Evolutionary conservation across 2,797 vertebrate genomes (phyloP).

Genomic region (Xerus rutilus): DNA sequence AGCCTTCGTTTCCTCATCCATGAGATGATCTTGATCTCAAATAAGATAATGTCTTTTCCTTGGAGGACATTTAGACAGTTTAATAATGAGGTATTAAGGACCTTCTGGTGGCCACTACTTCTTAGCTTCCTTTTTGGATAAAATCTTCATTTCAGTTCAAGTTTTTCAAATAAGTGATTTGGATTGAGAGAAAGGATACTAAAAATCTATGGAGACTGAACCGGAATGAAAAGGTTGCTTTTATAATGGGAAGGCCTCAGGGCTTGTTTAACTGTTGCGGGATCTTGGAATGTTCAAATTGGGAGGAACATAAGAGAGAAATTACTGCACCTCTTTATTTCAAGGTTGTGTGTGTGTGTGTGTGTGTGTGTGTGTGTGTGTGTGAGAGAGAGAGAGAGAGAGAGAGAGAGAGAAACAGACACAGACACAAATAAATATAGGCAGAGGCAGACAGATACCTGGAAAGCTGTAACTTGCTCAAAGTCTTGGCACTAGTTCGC

Average conservation of each 20-base stretch:
- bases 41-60: neutral
- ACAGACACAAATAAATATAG: neutral
- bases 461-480: neutral
- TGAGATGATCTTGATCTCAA: neutral
- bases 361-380: rapidly evolving
- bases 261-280: neutral
- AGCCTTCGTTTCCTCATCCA: neutral
- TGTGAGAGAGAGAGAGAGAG: no score
- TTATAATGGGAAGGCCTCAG: neutral
- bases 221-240: conserved; percentile 52
- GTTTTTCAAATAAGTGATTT: conserved; percentile 44
- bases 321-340: conserved; percentile 12
- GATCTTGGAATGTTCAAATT: conserved; percentile 14
- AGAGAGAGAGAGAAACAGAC: no score
- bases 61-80: neutral
- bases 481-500: neutral
- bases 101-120: conserved; percentile 15
- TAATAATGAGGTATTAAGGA: neutral
- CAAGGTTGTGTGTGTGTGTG: neutral
- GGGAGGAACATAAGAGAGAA: neutral
- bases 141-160: conserved; percentile 49
- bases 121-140: conserved; percentile 47
- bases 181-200: conserved; percentile 26
- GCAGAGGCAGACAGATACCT: neutral
- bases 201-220: neutral